A percentile compares a stretch with the other conserved stretches of the same genome.
These are phyloP conservation scores for Siderastrea siderea DNA, from an alignment of 92 coral and sea anemone species.

Conservation along the genomic window DNA sequence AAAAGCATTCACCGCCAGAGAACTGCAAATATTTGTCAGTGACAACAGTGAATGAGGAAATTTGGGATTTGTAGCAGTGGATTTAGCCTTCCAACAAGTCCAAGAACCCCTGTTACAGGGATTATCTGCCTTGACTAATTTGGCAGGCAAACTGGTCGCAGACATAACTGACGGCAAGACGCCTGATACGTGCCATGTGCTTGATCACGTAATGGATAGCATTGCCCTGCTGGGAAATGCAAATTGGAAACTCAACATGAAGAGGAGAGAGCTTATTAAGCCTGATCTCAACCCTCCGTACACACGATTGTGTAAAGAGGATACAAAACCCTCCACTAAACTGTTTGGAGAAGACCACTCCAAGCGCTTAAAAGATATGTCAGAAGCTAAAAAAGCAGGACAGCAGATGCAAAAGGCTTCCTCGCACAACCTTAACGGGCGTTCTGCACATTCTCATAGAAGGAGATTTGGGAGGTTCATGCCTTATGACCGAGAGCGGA, in stretches of 20 bases:
- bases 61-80: slow-evolving; percentile 36
- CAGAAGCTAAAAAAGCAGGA: slow-evolving; percentile 48
- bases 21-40: slow-evolving; percentile 19
- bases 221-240: slow-evolving; percentile 23
- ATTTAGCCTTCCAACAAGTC: slow-evolving; percentile 21
- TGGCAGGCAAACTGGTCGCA: slow-evolving; percentile 25
- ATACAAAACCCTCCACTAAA: slow-evolving; percentile 15
- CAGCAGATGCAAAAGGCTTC: slow-evolving; percentile 38
- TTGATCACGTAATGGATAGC: slow-evolving; percentile 48
- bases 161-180: slow-evolving; percentile 12
- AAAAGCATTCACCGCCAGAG: slow-evolving; percentile 29
- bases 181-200: not conserved
- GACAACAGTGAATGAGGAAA: slow-evolving; percentile 40
- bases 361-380: slow-evolving; percentile 47
- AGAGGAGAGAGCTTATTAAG: slow-evolving; percentile 47
- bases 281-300: slow-evolving; percentile 49
- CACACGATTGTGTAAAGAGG: slow-evolving; percentile 40
- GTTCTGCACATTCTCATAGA: slow-evolving; percentile 20
- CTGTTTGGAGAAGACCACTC: slow-evolving; percentile 46
- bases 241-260: slow-evolving; percentile 49
- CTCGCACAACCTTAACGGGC: slow-evolving; percentile 1
- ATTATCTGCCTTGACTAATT: slow-evolving; percentile 35
- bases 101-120: slow-evolving; percentile 46
- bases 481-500: slow-evolving; percentile 22
- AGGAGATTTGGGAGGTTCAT: not conserved